phyloP scores from a whole-genome alignment of 2,113 vertebrate species.

The Lota lota region DNA sequence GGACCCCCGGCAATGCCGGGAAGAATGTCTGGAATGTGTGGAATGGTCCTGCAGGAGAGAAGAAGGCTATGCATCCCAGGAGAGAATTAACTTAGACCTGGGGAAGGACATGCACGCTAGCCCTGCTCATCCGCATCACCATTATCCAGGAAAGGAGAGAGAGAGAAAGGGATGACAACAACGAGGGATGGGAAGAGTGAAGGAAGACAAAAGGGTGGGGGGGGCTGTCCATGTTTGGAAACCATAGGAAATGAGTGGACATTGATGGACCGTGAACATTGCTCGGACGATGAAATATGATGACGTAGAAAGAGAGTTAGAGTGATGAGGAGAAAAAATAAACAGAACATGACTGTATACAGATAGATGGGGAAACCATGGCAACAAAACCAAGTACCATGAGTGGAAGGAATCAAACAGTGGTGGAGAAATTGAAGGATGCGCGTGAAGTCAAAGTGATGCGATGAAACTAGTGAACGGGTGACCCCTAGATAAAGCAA shows the following conservation, averaged over 20 bases:
- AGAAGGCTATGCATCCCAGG: slow-evolving; percentile 13
- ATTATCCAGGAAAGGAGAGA: neutral
- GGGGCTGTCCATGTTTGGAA: neutral
- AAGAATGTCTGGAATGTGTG: slow-evolving; percentile 64
- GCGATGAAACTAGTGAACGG: slow-evolving; percentile 30
- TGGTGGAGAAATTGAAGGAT: neutral
- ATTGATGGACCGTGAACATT: too few relatives aligned
- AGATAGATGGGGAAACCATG: slow-evolving; percentile 15
- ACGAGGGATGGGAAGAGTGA: slow-evolving; percentile 19
- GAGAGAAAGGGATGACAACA: slow-evolving; percentile 31
- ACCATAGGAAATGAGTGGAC: too few relatives aligned
- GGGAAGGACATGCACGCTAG: slow-evolving; percentile 44
- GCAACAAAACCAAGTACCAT: slow-evolving; percentile 9
- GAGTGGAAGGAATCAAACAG: neutral
- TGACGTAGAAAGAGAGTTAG: neutral
- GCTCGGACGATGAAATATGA: slow-evolving; percentile 34
- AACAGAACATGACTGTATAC: neutral
- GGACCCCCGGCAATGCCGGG: slow-evolving; percentile 51
- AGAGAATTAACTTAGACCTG: slow-evolving; percentile 39
- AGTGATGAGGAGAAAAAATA: too few relatives aligned
- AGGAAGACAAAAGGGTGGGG: slow-evolving; percentile 10
- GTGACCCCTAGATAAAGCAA: slow-evolving; percentile 23
- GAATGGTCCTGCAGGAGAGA: slow-evolving; percentile 70
- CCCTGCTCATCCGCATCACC: too few relatives aligned
- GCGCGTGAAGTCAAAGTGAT: slow-evolving; percentile 27